Percentiles rank a stretch among this genome's conserved stretches.
phyloP scores from a whole-genome alignment of 2,888 invertebrate genomes.

The Dasysyrphus albostriatus region DNA sequence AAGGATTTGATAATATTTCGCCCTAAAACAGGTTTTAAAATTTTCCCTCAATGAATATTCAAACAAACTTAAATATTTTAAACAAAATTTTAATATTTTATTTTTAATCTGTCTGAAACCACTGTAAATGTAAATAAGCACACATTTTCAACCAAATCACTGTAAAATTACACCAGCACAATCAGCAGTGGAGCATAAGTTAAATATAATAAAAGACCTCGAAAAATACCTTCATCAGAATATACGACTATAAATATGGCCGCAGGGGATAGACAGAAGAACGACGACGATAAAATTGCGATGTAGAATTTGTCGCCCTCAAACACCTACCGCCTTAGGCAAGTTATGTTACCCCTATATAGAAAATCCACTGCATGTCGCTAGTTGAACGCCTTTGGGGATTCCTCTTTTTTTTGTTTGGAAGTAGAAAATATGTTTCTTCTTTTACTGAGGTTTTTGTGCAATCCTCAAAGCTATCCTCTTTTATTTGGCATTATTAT shows the following conservation, averaged over 20 bases:
- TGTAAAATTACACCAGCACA: too few relatives aligned
- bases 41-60: too few relatives aligned
- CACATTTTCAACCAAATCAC: too few relatives aligned
- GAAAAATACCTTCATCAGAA: too few relatives aligned
- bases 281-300: neutral
- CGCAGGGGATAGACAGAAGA: neutral
- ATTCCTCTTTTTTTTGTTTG: neutral
- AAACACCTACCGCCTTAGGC: neutral
- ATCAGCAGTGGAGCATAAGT: too few relatives aligned
- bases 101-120: too few relatives aligned
- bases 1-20: neutral
- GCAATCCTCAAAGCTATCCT: conserved; percentile 50
- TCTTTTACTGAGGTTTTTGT: conserved; percentile 55
- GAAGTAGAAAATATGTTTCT: conserved; percentile 41
- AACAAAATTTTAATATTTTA: too few relatives aligned
- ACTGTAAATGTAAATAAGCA: too few relatives aligned
- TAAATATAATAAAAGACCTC: too few relatives aligned
- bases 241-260: too few relatives aligned
- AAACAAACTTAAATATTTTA: too few relatives aligned
- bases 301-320: neutral
- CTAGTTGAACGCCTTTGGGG: conserved; percentile 53
- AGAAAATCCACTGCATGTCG: neutral
- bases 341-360: neutral
- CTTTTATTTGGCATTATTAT: conserved; percentile 68
- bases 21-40: too few relatives aligned